A percentile compares a stretch with the other conserved stretches of the same genome.
These are phyloP conservation scores for Loriculus beryllinus DNA, from an alignment of 2,797 vertebrate genomes.

Conservation along the genomic window DNA sequence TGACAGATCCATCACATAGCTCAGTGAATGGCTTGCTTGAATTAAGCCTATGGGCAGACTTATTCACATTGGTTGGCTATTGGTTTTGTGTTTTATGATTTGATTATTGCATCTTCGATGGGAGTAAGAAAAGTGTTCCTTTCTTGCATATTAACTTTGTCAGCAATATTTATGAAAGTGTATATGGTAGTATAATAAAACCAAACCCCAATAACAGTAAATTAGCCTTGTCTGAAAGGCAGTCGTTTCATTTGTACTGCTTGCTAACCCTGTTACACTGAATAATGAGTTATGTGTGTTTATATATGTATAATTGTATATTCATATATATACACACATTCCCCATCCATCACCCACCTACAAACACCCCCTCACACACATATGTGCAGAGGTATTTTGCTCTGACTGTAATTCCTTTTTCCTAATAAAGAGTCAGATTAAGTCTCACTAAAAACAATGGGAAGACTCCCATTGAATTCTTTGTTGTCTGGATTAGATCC, in stretches of 20 bases:
- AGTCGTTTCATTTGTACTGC: constrained; percentile 42
- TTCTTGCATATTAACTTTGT: not conserved
- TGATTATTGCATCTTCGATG: constrained; percentile 65
- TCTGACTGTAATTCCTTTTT: not conserved
- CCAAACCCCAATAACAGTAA: not conserved
- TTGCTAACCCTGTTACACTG: constrained; percentile 30
- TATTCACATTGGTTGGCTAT: constrained; percentile 68
- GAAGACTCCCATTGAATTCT: not conserved
- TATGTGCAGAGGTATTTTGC: not conserved
- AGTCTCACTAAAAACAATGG: not conserved
- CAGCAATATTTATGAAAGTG: not conserved
- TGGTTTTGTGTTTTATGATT: constrained; percentile 73
- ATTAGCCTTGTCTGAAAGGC: not conserved
- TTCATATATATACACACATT: constrained; percentile 13
- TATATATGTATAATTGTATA: not conserved
- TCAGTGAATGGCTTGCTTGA: constrained; percentile 82
- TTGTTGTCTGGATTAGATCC: not conserved
- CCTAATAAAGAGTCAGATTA: not conserved
- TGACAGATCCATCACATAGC: constrained; percentile 76
- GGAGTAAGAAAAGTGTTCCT: not conserved
- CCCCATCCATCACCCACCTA: not conserved
- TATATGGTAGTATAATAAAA: not conserved
- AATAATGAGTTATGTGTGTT: constrained; percentile 45
- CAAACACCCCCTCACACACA: not conserved
- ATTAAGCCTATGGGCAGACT: constrained; percentile 69